Conservation (phyloP, 2,113 vertebrate genomes). For the Xiphophorus maculatus region DNA sequence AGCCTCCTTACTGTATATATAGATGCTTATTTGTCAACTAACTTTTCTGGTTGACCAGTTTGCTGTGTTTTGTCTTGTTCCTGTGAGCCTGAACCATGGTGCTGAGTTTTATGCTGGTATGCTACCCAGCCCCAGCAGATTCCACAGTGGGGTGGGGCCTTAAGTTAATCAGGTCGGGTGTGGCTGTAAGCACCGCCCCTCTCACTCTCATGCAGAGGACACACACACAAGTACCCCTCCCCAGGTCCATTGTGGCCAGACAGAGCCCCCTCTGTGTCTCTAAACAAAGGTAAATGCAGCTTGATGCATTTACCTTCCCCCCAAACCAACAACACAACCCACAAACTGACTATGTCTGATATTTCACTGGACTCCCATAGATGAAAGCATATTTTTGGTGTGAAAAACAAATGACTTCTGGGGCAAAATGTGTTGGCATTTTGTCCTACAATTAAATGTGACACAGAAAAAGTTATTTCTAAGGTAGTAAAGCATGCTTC, state of each 20-base stretch:
- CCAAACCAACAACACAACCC: conserved; percentile 24
- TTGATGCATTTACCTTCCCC: conserved; percentile 55
- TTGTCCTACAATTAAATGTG: conserved; percentile 2
- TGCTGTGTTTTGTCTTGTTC: no score
- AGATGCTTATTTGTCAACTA: not conserved
- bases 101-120: conserved; percentile 40
- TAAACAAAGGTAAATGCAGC: conserved; percentile 72
- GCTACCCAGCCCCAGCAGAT: conserved; percentile 72
- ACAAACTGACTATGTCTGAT: not conserved
- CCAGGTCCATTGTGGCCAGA: conserved; percentile 61
- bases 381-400: not conserved
- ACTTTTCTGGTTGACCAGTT: not conserved
- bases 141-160: conserved; percentile 79
- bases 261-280: conserved; percentile 72
- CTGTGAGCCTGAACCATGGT: not conserved
- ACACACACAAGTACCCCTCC: conserved; percentile 24
- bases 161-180: conserved; percentile 77
- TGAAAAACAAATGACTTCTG: not conserved
- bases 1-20: not conserved
- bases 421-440: not conserved
- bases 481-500: not conserved
- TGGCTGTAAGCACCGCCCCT: conserved; percentile 64
- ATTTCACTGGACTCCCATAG: not conserved
- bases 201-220: conserved; percentile 32
- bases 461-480: not conserved